phyloP scores from a whole-genome alignment of 1,140 invertebrate genomes.

The Pachyrhynchus sulphureomaculatus region DNA sequence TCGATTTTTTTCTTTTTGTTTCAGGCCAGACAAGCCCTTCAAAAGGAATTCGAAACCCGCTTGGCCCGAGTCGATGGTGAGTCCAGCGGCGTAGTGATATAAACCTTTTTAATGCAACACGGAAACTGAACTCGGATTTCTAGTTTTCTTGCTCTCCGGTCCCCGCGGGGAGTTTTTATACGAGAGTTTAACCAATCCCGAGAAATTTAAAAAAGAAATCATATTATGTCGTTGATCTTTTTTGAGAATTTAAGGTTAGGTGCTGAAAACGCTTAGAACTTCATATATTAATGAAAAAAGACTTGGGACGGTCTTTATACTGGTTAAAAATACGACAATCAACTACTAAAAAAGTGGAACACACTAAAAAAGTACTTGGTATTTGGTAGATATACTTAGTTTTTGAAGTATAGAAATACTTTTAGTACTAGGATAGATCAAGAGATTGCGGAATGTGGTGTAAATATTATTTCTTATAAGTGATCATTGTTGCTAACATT shows the following conservation, averaged over 20 bases:
- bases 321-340: slow-evolving; percentile 20
- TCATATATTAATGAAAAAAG: neutral
- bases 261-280: too few relatives aligned
- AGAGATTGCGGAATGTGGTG: neutral
- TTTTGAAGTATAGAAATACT: neutral
- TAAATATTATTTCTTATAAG: neutral
- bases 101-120: slow-evolving; percentile 3
- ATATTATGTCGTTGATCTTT: neutral
- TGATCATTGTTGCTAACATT: neutral
- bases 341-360: slow-evolving; percentile 15
- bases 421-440: neutral
- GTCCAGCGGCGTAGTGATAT: slow-evolving; percentile 32
- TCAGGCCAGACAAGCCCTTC: slow-evolving; percentile 47
- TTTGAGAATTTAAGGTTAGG: neutral
- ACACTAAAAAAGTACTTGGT: slow-evolving; percentile 11
- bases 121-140: neutral
- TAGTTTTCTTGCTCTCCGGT: neutral
- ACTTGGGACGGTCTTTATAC: neutral
- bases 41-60: slow-evolving; percentile 48
- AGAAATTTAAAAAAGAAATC: neutral
- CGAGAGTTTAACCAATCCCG: neutral
- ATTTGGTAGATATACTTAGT: slow-evolving; percentile 6
- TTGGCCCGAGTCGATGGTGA: slow-evolving; percentile 46
- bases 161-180: neutral
- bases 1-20: slow-evolving; percentile 17